Conservation (phyloP, 2,888 invertebrate genomes). For the Cheilosia urbana region DNA sequence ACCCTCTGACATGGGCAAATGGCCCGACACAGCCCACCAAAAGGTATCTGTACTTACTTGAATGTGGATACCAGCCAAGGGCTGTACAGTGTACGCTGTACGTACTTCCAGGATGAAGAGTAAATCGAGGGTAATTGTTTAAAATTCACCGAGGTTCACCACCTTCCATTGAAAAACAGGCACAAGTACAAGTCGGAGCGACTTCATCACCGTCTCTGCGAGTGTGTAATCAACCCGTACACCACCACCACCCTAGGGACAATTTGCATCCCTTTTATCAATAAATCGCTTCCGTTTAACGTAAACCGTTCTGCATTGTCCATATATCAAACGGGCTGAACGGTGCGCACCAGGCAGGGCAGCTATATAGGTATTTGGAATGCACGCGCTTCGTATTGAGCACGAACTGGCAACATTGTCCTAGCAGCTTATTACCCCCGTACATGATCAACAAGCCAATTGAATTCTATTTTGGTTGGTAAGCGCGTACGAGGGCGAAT, state of each 20-base stretch:
- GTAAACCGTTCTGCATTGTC: constrained; percentile 6
- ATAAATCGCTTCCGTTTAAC: constrained; percentile 38
- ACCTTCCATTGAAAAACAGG: too few species aligned
- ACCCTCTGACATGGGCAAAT: constrained; percentile 19
- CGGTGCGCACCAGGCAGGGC: background rate
- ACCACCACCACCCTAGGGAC: background rate
- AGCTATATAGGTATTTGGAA: constrained; percentile 9
- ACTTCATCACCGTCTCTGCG: too few species aligned
- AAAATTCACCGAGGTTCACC: too few species aligned
- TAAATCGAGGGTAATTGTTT: too few species aligned
- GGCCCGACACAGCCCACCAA: background rate
- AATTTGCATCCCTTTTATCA: constrained; percentile 12
- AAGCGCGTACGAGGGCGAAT: constrained; percentile 4
- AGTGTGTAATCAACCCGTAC: too few species aligned
- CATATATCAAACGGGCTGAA: constrained; percentile 17
- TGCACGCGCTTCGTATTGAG: background rate
- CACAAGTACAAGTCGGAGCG: too few species aligned
- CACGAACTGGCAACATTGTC: background rate
- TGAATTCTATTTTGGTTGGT: constrained; percentile 14
- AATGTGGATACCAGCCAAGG: too few species aligned
- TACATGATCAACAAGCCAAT: constrained; percentile 33
- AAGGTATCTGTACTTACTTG: too few species aligned
- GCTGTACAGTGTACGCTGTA: too few species aligned
- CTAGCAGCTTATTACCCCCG: background rate
- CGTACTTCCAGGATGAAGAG: too few species aligned